Base-by-base conservation (phyloP, 2,113 vertebrate species). In the Vidua macroura region DNA sequence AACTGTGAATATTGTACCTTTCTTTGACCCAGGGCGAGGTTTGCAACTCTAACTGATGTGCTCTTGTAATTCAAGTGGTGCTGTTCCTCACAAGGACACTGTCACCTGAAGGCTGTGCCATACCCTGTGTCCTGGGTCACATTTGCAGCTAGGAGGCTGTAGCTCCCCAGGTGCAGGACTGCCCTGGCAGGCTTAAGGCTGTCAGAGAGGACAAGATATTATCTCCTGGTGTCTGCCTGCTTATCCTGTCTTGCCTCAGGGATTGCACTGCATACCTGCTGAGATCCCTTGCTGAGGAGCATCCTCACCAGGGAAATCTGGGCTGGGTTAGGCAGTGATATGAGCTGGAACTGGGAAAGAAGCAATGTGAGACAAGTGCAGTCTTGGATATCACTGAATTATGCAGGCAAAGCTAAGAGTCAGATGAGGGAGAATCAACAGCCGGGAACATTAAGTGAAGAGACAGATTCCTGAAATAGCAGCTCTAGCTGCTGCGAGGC, bases 391-490 rank as follows among this genome's bases (percentile, higher is more conserved):
- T 86, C 75, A 13, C 24, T 92, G 92, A 74, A 92, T 92, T 85
- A 66, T 83, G 49, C 19, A 33, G 80, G 75, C 56, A 74, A 33
- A 68, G 69, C 53, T 58, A 63, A 53, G 82, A 70, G 95, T 80
- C 85, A 92, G 62, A 86, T 70, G 94, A 94, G 91, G 85, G 82
- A 55, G 67, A 62, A 86, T 92, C 86, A 93, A 6, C 0, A 2
- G 60, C 56, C 62, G 68, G 70, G 62, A 82, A 43, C 58, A 46
- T 92, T 13, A 86, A 74, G 19, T 49, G 93, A 96, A 93, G 88
- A 93, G 95, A 96, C 94, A 95, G 90, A 78, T 95, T 68, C 93
- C 93, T 60, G n/a, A 96, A 95, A 96, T 95, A 96, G 92, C 86
- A 79, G 88, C 88, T 79, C 63, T 0, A 2, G 59, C 70, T 84